A percentile compares a stretch with the other conserved stretches of the same genome.
Conservation (phyloP, 2,888 invertebrate species). For the Dyspetes luteomarginatus region DNA sequence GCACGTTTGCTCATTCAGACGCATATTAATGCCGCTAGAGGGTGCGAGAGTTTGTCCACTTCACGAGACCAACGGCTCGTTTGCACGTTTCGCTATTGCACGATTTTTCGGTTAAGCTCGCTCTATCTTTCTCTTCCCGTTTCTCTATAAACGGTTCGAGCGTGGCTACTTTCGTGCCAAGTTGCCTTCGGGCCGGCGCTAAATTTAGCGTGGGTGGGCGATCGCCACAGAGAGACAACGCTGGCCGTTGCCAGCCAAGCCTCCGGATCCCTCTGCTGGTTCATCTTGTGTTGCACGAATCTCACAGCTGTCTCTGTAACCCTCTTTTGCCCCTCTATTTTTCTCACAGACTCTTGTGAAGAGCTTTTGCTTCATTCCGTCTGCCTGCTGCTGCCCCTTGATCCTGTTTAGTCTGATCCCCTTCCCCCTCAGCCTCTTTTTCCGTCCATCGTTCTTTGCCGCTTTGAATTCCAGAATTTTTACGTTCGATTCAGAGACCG, state of each 20-base stretch:
- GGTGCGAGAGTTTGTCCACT: background rate
- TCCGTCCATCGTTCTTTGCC: slow-evolving; percentile 25
- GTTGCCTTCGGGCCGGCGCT: slow-evolving; percentile 69
- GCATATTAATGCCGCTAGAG: background rate
- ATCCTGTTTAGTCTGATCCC: slow-evolving; percentile 3
- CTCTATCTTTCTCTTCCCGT: slow-evolving; percentile 2
- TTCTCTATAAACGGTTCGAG: slow-evolving; percentile 62
- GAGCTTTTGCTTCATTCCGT: slow-evolving; percentile 41
- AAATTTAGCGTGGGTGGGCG: slow-evolving; percentile 81
- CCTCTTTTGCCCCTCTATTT: slow-evolving; percentile 19
- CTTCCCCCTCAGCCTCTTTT: slow-evolving; percentile 20
- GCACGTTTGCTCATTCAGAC: background rate
- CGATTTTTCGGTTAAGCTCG: slow-evolving; percentile 18
- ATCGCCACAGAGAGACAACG: slow-evolving; percentile 64
- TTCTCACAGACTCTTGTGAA: slow-evolving; percentile 42
- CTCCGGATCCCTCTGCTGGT: slow-evolving; percentile 68
- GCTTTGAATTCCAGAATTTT: no score
- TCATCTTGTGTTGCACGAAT: slow-evolving; percentile 28
- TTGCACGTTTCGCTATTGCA: slow-evolving; percentile 8
- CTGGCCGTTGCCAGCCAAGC: slow-evolving; percentile 75
- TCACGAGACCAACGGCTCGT: background rate
- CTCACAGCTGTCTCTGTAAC: slow-evolving; percentile 51
- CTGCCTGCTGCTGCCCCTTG: slow-evolving; percentile 17
- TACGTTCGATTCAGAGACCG: no score
- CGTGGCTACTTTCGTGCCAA: slow-evolving; percentile 67